These are phyloP conservation scores for Tyrophagus putrescentiae DNA, from an alignment of 1,140 invertebrate genomes.

Conservation along the genomic window DNA sequence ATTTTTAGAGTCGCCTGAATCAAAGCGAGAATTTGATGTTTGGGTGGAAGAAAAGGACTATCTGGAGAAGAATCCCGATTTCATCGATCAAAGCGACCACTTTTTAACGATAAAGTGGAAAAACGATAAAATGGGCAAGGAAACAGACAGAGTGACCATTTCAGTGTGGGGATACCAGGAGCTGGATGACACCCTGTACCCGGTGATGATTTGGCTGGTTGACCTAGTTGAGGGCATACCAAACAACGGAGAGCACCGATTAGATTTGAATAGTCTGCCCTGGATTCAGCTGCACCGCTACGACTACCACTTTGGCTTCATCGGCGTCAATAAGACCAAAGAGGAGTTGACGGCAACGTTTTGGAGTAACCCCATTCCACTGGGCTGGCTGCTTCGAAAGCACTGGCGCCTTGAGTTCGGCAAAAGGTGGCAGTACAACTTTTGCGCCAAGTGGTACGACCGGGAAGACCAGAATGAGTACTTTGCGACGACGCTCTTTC, in stretches of 20 bases:
- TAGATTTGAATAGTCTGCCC: slow-evolving; percentile 38
- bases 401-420: slow-evolving; percentile 60
- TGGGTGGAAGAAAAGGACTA: slow-evolving; percentile 9
- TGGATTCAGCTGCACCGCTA: slow-evolving; percentile 45
- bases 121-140: slow-evolving; percentile 24
- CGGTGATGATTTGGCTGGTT: slow-evolving; percentile 27
- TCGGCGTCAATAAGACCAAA: slow-evolving; percentile 73
- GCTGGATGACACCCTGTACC: slow-evolving; percentile 24
- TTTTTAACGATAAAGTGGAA: slow-evolving; percentile 25
- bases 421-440: slow-evolving; percentile 52
- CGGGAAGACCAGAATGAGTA: slow-evolving; percentile 69
- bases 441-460: slow-evolving; percentile 75
- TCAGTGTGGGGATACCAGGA: slow-evolving; percentile 28
- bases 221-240: slow-evolving; percentile 17
- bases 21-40: slow-evolving; percentile 15
- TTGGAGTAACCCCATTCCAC: slow-evolving; percentile 75
- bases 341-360: slow-evolving; percentile 52
- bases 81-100: neutral
- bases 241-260: slow-evolving; percentile 17
- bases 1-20: slow-evolving; percentile 17
- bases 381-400: slow-evolving; percentile 69
- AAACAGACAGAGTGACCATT: slow-evolving; percentile 20
- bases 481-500: slow-evolving; percentile 56
- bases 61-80: slow-evolving; percentile 13
- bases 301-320: slow-evolving; percentile 62